Percentiles rank a stretch among this genome's conserved stretches.
Conservation (phyloP, 2,113 vertebrate species). For the Corythaeola cristata region DNA sequence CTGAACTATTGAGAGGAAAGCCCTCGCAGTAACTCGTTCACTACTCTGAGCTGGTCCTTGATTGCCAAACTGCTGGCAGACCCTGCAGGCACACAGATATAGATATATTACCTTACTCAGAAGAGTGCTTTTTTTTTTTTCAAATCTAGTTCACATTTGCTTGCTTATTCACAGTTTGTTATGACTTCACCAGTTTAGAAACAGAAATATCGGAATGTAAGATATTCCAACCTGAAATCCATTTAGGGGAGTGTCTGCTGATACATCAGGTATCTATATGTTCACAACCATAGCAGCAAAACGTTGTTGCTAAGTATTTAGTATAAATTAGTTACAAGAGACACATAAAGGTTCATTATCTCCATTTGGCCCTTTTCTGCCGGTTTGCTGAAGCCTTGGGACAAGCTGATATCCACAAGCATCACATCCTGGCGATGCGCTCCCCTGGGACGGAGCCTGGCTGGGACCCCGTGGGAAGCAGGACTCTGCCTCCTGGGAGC, state of each 20-base stretch:
- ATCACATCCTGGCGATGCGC: accelerated
- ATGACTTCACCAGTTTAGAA: not conserved
- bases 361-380: not conserved
- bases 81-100: not conserved
- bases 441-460: not conserved
- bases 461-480: not conserved
- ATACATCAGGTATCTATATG: too few relatives aligned
- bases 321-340: not conserved
- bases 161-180: not conserved
- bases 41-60: not conserved
- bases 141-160: not conserved
- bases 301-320: not conserved
- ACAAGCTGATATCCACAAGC: accelerated
- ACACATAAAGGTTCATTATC: too few relatives aligned
- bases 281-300: not conserved
- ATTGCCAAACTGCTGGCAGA: not conserved
- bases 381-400: not conserved
- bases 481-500: not conserved
- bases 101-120: not conserved
- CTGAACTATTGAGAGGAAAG: not conserved
- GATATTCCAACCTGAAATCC: not conserved
- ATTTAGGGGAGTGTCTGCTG: accelerated
- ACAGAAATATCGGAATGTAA: not conserved
- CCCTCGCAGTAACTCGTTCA: not conserved
- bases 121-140: not conserved